Percentiles rank a stretch among this genome's conserved stretches.
Conservation (phyloP, 2,888 invertebrate species). For the Luperina testacea region DNA sequence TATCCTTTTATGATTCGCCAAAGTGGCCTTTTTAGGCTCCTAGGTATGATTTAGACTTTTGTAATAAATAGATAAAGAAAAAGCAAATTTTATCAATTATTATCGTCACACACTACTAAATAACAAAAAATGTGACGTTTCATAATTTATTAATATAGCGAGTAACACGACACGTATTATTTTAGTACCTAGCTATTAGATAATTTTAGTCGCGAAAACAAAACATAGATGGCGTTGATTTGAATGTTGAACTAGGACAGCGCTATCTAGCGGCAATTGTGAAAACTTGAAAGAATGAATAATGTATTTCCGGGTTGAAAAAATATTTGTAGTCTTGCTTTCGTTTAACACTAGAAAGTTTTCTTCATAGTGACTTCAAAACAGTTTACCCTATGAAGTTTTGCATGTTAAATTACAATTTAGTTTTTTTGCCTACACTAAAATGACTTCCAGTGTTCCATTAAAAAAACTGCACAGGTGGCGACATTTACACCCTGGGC, state of each 20-base stretch:
- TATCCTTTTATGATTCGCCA: too few species aligned
- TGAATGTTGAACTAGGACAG: not conserved
- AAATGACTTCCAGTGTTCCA: not conserved
- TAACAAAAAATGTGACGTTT: not conserved
- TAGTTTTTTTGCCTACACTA: not conserved
- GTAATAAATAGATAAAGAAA: not conserved
- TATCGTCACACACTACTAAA: too few species aligned
- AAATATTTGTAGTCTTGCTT: not conserved
- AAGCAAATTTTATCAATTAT: not conserved
- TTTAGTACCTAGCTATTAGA: not conserved
- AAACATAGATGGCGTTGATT: slow-evolving; percentile 45
- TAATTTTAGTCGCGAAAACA: not conserved
- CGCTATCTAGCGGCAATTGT: slow-evolving; percentile 32
- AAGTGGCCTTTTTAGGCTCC: too few species aligned
- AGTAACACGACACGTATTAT: not conserved
- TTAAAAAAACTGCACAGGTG: not conserved
- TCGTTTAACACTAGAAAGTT: not conserved
- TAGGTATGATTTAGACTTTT: too few species aligned
- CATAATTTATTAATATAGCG: not conserved
- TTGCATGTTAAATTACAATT: not conserved
- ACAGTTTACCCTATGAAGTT: not conserved
- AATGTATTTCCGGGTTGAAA: not conserved
- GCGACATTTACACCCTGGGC: not conserved
- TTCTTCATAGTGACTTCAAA: not conserved
- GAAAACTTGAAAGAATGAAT: not conserved